Evolutionary conservation across 1,140 invertebrate genomes (phyloP), one percentile per base, ranked within the genome.

Genomic region (Berghia stephanieae): DNA sequence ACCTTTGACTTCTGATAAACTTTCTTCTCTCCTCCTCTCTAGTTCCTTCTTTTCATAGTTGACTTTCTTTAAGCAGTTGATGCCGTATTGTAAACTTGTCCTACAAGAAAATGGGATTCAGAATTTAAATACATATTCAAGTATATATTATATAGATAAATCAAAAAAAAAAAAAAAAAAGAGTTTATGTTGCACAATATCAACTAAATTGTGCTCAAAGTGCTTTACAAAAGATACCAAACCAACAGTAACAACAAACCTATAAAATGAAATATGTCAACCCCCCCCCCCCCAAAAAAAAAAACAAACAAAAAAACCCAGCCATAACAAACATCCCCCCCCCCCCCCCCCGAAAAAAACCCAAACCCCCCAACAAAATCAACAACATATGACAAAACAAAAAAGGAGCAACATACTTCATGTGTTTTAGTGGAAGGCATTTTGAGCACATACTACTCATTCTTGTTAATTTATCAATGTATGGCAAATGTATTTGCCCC

Each of bases 11-110:
- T 94, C 93, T 88, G 93, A 93, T 90, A 98, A 96, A 88, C 92
- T 93, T 82, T 94, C 94, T 90, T 89, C 86, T 81, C 97, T 92
- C 83, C 94, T 90, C 82, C 99, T 95, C 89, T 99, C 97, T 84
- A 99, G 92, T 87, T 95, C 93, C 86, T 96, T 95, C 86, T 96
- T 94, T 91, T 99, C 97, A 91, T 98, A 99, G 91, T 99, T 99
- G 81, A 99, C 91, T 87, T 97, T 93, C 91, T 99, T 99, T 83
- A 99, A 92, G 90, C 97, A 98, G 85, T 95, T 96, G 90, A 99
- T 98, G 85, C 98, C 98, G 91, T 96, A 99, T 88, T 99, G 97
- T 81, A 99, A 92, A 92, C 97, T 99, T 85, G 96, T 98, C 89
- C 96, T 96, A 90, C 76, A 92, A 91, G 81, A 78, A 83, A 80